Evolutionary conservation across 2,888 invertebrate genomes (phyloP), one percentile per base, ranked within the genome.

Genomic region (Drosophila paramelanica): DNA sequence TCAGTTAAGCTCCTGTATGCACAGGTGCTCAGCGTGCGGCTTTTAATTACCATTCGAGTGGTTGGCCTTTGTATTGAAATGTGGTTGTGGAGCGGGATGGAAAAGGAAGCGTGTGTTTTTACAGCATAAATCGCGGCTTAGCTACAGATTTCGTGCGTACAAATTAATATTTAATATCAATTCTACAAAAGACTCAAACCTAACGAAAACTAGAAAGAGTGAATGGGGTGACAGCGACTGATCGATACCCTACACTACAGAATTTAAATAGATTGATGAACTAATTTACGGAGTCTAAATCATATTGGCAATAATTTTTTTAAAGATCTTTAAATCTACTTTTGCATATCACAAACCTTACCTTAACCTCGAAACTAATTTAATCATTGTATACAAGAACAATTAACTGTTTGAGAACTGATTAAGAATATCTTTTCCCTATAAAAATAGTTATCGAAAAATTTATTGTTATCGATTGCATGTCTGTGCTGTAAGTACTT

Each of bases 151-250:
- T 59, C 8, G 27, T 56, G 45, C 20, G 43, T 51, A 52, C 45
- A 62, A 67, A 78, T 73, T 51, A 73, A 74, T 74, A 78, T 62
- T 75, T 58, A 78, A 75, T 77, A 51, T 23, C 36, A 58, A 38
- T 45, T 38, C 53, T 23, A 51, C 46, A 33, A 49, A 38, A 38
- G 38, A 23, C 45, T 42, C 23, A 20, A 5, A 17, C 5, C 2
- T 11, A 27, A 13, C 13, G 5, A 45, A 23, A 51, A 17, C 33
- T 11, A 13, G 36, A 5, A 36, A 13, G 41, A 17, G 4, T 11
- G 6, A 10, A 27, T 10, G 1, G 1, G n/a, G 20, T n/a, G 41
- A n/a, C 10, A 23, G 10, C n/a, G 53, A 10, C n/a, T 23, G 33
- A 14, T 11, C 11, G 0, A n/a, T 36, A 14, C 5, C 1, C 23